Conservation (phyloP, 2,888 invertebrate genomes). For the Girardia tigrina region DNA sequence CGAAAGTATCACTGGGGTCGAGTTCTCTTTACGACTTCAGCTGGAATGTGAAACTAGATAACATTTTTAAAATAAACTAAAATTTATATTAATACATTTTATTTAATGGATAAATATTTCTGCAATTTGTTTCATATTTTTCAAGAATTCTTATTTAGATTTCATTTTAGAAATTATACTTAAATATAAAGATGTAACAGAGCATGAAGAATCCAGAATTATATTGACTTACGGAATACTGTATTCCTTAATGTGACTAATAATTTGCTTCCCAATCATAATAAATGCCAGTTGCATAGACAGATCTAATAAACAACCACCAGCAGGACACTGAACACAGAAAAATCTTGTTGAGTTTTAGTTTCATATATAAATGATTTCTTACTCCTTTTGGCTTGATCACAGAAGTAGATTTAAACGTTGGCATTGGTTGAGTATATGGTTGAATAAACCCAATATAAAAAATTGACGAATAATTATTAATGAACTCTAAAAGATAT, state of each 20-base stretch:
- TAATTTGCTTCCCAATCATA: slow-evolving; percentile 6
- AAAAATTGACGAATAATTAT: slow-evolving; percentile 41
- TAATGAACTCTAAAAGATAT: slow-evolving; percentile 42
- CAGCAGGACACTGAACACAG: slow-evolving; percentile 7
- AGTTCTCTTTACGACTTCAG: too few relatives aligned
- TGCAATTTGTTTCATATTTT: too few relatives aligned
- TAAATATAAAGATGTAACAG: too few relatives aligned
- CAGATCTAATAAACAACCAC: background rate
- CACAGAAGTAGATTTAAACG: background rate
- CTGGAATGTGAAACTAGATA: too few relatives aligned
- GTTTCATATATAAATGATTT: background rate
- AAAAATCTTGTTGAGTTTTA: too few relatives aligned
- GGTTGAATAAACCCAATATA: slow-evolving; percentile 42
- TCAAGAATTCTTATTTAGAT: too few relatives aligned
- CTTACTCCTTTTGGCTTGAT: background rate
- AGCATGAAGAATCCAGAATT: too few relatives aligned
- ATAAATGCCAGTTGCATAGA: background rate
- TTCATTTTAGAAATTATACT: too few relatives aligned
- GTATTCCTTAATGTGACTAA: slow-evolving; percentile 6
- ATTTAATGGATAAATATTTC: too few relatives aligned
- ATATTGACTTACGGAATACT: background rate
- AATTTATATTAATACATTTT: too few relatives aligned
- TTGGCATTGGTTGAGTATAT: background rate
- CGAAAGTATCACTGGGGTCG: too few relatives aligned
- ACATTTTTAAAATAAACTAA: too few relatives aligned